Percentiles rank a stretch among this genome's conserved stretches.
Conservation (phyloP, 2,888 invertebrate genomes). For the Ectemnius lituratus region DNA sequence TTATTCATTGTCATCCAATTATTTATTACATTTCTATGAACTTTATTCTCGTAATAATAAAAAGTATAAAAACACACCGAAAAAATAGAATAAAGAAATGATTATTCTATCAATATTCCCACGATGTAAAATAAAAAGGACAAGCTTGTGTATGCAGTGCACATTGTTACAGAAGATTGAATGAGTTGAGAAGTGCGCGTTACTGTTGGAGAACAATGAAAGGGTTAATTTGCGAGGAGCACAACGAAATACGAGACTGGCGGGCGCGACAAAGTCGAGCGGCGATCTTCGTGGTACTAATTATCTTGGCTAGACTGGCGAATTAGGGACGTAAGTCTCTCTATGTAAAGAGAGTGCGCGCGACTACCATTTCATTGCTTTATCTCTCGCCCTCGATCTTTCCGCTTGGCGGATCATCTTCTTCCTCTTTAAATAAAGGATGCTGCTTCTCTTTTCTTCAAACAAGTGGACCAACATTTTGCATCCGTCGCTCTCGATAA, state of each 20-base stretch:
- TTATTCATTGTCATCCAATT: too few relatives aligned
- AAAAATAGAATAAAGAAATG: too few relatives aligned
- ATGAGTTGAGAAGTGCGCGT: constrained; percentile 4
- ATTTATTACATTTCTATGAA: too few relatives aligned
- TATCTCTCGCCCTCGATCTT: constrained; percentile 60
- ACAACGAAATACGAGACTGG: background rate
- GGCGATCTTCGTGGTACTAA: constrained; percentile 54
- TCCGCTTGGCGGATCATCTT: constrained; percentile 10
- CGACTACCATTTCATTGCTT: constrained; percentile 29
- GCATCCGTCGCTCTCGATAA: constrained; percentile 38
- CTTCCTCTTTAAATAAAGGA: constrained; percentile 36
- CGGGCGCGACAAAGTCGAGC: constrained; percentile 46
- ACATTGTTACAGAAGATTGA: background rate
- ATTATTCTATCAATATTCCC: too few relatives aligned
- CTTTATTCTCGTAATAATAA: too few relatives aligned
- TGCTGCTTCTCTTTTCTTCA: constrained; percentile 33
- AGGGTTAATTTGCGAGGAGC: background rate
- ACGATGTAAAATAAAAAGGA: too few relatives aligned
- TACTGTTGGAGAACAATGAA: background rate
- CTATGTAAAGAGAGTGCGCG: constrained; percentile 32
- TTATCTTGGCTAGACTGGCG: constrained; percentile 62
- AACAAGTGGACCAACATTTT: constrained; percentile 45
- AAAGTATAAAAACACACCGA: too few relatives aligned
- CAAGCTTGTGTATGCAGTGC: too few relatives aligned
- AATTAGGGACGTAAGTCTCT: constrained; percentile 57